Conservation (phyloP, 2,797 vertebrate genomes). For the Hyperoplus immaculatus region DNA sequence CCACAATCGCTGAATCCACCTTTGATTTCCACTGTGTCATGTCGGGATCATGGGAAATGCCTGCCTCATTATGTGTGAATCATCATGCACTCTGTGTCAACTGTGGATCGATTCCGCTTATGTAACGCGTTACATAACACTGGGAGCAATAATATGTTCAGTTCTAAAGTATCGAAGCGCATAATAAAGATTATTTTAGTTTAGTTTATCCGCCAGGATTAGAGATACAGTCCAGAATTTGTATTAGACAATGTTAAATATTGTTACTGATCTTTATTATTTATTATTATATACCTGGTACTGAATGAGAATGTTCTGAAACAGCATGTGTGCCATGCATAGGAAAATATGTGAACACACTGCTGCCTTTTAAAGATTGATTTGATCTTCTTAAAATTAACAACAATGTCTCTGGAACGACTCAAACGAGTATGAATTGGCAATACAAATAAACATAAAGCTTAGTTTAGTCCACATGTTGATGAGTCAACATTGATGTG, state of each 20-base stretch:
- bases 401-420: neutral
- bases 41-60: slow-evolving; percentile 35
- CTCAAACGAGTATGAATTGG: neutral
- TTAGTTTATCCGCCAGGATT: slow-evolving; percentile 7
- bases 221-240: neutral
- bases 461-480: neutral
- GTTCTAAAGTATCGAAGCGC: slow-evolving; percentile 25
- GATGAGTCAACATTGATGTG: slow-evolving; percentile 5
- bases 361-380: neutral
- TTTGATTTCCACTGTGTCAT: slow-evolving; percentile 49
- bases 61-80: slow-evolving; percentile 51
- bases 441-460: too few species aligned
- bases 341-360: neutral
- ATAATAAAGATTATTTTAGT: slow-evolving; percentile 27
- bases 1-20: too few species aligned
- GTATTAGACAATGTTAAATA: neutral
- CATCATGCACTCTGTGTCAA: slow-evolving; percentile 41
- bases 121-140: slow-evolving; percentile 55
- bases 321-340: neutral
- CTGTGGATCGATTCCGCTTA: slow-evolving; percentile 50
- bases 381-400: neutral
- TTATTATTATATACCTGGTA: too few species aligned
- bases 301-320: neutral
- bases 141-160: slow-evolving; percentile 13
- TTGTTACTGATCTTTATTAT: neutral